Conservation (phyloP, 2,113 vertebrate genomes). For the Lonchura striata region DNA sequence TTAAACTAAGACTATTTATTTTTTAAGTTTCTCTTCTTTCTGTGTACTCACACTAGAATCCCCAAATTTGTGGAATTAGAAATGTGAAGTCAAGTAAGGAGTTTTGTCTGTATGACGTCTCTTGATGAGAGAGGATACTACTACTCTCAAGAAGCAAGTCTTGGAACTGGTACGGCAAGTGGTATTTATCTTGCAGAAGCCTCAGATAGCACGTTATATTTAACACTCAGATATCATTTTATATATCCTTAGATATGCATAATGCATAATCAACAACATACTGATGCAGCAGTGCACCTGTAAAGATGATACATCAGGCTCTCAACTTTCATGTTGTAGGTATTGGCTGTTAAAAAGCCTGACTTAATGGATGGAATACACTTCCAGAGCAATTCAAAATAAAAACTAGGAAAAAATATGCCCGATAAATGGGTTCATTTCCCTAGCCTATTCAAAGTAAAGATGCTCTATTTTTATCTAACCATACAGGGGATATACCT, state of each 20-base stretch:
- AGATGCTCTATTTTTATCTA: conserved; percentile 1
- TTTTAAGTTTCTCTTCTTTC: not conserved
- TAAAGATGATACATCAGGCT: not conserved
- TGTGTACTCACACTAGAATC: not conserved
- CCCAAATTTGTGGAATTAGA: not conserved
- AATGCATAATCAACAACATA: not conserved
- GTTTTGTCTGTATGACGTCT: not conserved
- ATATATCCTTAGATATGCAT: not conserved
- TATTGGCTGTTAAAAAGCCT: not conserved
- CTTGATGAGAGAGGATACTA: not conserved
- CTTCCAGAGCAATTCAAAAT: not conserved
- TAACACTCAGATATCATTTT: not conserved
- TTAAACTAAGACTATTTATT: not conserved
- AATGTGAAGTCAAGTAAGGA: not conserved
- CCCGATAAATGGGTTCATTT: not conserved
- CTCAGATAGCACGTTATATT: not conserved
- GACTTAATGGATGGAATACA: not conserved
- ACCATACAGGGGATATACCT: not conserved
- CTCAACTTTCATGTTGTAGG: not conserved
- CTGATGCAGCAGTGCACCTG: not conserved
- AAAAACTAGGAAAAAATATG: not conserved
- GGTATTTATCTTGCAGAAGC: not conserved
- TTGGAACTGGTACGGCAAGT: not conserved
- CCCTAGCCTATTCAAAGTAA: not conserved
- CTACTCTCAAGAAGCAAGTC: not conserved